Evolutionary conservation across 2,797 vertebrate genomes (phyloP).

Genomic region (Megalops cyprinoides): DNA sequence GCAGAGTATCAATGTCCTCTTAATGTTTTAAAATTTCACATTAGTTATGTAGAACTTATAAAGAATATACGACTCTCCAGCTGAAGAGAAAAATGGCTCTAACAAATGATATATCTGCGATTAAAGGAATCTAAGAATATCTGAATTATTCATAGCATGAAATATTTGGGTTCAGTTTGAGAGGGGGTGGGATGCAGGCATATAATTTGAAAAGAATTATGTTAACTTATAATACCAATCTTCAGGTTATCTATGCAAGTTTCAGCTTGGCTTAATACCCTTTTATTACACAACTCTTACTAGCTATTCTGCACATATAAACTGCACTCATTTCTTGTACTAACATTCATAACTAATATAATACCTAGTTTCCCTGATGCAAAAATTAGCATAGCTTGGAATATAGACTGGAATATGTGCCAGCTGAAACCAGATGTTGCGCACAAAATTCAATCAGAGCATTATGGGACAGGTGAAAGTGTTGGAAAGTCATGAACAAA

Average conservation of each 20-base stretch:
- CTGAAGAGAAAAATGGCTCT: neutral
- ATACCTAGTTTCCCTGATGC: neutral
- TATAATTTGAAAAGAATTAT: neutral
- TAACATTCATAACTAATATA: neutral
- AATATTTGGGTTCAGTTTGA: neutral
- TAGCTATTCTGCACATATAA: neutral
- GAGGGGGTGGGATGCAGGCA: neutral
- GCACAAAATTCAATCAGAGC: neutral
- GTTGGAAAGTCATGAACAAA: conserved; percentile 1
- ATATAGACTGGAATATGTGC: too few relatives aligned
- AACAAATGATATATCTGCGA: neutral
- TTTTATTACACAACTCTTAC: neutral
- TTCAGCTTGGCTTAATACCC: neutral
- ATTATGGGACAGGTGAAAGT: neutral
- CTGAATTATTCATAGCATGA: neutral
- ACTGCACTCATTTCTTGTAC: neutral
- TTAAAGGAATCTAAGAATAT: neutral
- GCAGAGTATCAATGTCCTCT: neutral
- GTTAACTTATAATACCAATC: neutral
- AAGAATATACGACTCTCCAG: neutral
- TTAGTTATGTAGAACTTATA: neutral
- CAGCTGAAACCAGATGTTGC: neutral
- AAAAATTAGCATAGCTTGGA: too few relatives aligned
- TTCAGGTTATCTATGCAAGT: neutral
- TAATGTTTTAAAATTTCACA: neutral